Conservation (phyloP, 2,113 vertebrate species). For the Ancistrus triradiatus region DNA sequence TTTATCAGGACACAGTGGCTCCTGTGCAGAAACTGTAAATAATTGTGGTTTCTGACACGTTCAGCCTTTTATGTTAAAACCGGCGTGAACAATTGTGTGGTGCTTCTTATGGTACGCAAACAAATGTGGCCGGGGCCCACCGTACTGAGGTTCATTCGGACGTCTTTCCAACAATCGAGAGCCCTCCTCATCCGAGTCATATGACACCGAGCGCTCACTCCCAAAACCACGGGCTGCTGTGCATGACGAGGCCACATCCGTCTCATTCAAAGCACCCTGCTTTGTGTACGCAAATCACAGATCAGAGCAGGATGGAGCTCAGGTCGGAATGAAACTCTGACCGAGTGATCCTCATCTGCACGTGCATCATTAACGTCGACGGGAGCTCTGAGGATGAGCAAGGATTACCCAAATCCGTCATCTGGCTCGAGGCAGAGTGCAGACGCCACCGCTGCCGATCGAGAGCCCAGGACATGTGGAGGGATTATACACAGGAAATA, state of each 20-base stretch:
- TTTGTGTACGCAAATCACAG: constrained; percentile 49
- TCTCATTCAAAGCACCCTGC: constrained; percentile 44
- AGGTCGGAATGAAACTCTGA: constrained; percentile 4
- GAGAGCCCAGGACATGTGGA: constrained; percentile 16
- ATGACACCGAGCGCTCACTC: constrained; percentile 11
- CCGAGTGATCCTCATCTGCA: constrained; percentile 2
- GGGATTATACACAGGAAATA: constrained; percentile 15
- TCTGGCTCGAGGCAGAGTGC: no score
- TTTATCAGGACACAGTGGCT: no score
- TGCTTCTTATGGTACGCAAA: no score
- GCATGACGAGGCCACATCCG: constrained; percentile 41
- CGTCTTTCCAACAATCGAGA: constrained; percentile 12
- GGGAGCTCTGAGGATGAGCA: constrained; percentile 4
- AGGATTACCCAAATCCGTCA: constrained; percentile 38
- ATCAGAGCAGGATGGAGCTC: constrained; percentile 27
- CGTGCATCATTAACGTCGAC: constrained; percentile 6
- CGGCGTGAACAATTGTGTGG: no score
- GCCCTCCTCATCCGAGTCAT: constrained; percentile 22
- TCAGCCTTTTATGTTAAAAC: no score
- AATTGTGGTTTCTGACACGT: no score
- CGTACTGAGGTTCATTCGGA: constrained; percentile 12
- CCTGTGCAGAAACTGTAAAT: no score
- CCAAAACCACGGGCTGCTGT: constrained; percentile 15
- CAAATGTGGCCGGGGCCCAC: no score
- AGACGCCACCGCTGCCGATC: background rate